A percentile compares a stretch with the other conserved stretches of the same genome.
phyloP scores from a whole-genome alignment of 2,113 vertebrate species.

The Cyprinodon tularosa region DNA sequence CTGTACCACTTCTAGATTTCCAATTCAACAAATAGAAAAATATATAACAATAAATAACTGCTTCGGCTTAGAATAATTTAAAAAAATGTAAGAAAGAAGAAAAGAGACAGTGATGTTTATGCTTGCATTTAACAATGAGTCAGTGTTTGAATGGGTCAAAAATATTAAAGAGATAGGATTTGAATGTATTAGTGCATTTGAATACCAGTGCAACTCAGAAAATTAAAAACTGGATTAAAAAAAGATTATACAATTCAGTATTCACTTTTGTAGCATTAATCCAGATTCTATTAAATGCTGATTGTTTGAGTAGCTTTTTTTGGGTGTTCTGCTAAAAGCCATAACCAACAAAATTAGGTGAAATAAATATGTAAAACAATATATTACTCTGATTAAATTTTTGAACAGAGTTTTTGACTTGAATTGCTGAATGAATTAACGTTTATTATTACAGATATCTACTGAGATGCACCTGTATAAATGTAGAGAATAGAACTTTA shows the following conservation, averaged over 20 bases:
- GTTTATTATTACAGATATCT: background rate
- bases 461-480: constrained; percentile 30
- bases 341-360: background rate
- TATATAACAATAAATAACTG: constrained; percentile 68
- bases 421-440: background rate
- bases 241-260: background rate
- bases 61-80: constrained; percentile 35
- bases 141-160: constrained; percentile 80
- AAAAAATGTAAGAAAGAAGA: constrained; percentile 29
- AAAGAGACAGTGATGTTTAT: constrained; percentile 65
- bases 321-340: background rate
- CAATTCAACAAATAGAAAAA: constrained; percentile 68
- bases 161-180: constrained; percentile 45
- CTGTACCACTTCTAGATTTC: constrained; percentile 81
- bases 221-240: background rate
- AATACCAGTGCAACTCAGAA: background rate
- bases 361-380: background rate
- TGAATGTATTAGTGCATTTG: constrained; percentile 80
- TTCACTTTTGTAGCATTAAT: background rate
- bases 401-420: background rate
- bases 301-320: background rate
- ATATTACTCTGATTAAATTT: background rate
- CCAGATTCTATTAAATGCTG: background rate
- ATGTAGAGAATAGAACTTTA: constrained; percentile 38
- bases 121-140: constrained; percentile 58